A percentile compares a stretch with the other conserved stretches of the same genome.
phyloP scores from a whole-genome alignment of 2,888 invertebrate species.

The Drosophila neutralis region DNA sequence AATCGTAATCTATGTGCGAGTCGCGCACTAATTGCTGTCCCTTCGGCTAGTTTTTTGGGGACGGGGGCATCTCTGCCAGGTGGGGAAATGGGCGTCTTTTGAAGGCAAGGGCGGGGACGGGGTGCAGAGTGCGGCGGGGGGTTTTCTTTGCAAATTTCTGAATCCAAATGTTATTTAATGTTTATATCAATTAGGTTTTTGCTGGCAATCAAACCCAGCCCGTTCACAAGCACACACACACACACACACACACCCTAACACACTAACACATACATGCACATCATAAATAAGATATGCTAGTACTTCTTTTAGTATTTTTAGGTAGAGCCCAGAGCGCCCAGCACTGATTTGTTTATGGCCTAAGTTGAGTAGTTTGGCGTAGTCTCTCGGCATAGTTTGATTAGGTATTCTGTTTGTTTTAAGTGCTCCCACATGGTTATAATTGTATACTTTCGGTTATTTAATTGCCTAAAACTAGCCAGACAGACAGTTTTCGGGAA shows the following conservation, averaged over 20 bases:
- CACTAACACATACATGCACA: conserved; percentile 5
- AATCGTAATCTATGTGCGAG: conserved; percentile 68
- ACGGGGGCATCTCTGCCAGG: conserved; percentile 8
- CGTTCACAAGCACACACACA: conserved; percentile 2
- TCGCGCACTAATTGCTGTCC: conserved; percentile 65
- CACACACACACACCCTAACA: neutral
- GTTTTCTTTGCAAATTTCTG: conserved; percentile 40
- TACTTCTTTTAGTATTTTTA: conserved; percentile 41
- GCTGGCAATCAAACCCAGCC: conserved; percentile 21
- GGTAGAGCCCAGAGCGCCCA: conserved; percentile 54
- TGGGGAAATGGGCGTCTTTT: conserved; percentile 1
- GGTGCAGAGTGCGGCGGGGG: neutral
- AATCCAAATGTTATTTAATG: conserved; percentile 77
- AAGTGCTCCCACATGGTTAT: conserved; percentile 37
- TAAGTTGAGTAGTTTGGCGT: conserved; percentile 47
- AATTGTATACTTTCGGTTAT: conserved; percentile 57
- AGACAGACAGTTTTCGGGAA: conserved; percentile 31
- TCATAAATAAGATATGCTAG: conserved; percentile 11
- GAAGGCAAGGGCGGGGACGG: neutral
- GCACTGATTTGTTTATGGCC: conserved; percentile 72
- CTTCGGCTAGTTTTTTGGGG: neutral
- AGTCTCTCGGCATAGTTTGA: conserved; percentile 32
- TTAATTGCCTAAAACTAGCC: conserved; percentile 58
- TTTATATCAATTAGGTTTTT: conserved; percentile 69
- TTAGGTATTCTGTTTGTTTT: conserved; percentile 52